Base-by-base conservation (phyloP, 2,797 vertebrate genomes). In the Neostethus bicornis region DNA sequence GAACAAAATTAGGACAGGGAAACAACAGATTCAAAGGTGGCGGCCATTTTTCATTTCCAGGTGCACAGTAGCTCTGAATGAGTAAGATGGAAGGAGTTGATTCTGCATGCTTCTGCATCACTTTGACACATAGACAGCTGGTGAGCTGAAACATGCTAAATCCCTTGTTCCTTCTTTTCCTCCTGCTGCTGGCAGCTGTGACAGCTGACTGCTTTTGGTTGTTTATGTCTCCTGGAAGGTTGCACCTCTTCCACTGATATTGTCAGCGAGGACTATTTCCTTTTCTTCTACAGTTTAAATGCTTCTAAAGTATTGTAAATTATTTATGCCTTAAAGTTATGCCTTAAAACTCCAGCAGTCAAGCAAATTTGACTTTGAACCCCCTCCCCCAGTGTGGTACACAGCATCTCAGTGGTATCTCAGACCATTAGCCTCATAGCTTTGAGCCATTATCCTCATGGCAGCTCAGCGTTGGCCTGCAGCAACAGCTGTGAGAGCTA, bases 101-200 rank as follows among this genome's bases (percentile, higher is more conserved):
- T 63, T 50, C 55, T 55, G 52, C 26, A 44, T 61, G 61, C 46
- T 38, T 66, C 59, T 48, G 49, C 50, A 52, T 67, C 50, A 29
- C 59, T 69, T 44, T 72, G 67, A 80, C 75, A 71, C 62, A 44
- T 56, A 80, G 77, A 76, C 71, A 75, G 66, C 48, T 70, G 35
- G 49, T 66, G 66, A 70, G 61, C 49, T 65, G 51, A 77, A 69
- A 77, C 60, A 51, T 9, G 49, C 38, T 17, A 52, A 71, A 59
- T 70, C 77, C 71, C 62, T 48, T 46, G 48, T 65, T 80, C 39
- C 61, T 20, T 42, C 61, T 37, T 49, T 13, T 62, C 48, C 20
- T 55, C 37, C 57, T 54, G 20, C 34, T 61, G 59, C 41, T 42
- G 66, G 67, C 67, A 70, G 53, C 41, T 66, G 46, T 72, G 77